phyloP scores from a whole-genome alignment of 2,113 vertebrate species.

The Chlorodrepanis virens region DNA sequence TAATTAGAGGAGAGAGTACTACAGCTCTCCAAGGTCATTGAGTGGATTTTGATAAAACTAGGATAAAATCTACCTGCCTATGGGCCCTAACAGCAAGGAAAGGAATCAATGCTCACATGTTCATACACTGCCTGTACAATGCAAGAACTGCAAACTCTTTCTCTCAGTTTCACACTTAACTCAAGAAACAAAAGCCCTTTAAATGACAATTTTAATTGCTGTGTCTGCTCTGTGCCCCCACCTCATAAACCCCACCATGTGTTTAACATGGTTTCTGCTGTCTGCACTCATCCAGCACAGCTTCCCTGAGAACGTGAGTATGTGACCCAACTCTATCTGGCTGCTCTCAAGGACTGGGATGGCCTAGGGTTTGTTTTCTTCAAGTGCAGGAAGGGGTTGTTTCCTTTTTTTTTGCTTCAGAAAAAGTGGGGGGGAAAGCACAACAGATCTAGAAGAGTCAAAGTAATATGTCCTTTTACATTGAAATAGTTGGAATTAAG shows the following conservation, averaged over 20 bases:
- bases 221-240: neutral
- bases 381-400: neutral
- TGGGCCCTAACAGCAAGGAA: neutral
- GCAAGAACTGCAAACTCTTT: neutral
- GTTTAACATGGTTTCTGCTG: neutral
- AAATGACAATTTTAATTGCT: neutral
- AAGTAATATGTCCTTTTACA: neutral
- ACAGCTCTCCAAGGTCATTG: constrained; percentile 7
- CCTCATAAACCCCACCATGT: neutral
- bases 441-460: neutral
- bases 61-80: constrained; percentile 10
- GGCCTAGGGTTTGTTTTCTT: neutral
- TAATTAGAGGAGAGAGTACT: constrained; percentile 50
- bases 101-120: neutral
- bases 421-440: neutral
- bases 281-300: neutral
- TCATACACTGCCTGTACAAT: neutral
- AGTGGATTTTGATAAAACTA: constrained; percentile 16
- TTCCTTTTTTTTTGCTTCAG: neutral
- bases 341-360: neutral
- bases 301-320: neutral
- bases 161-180: neutral
- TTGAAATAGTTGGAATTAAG: neutral
- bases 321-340: neutral
- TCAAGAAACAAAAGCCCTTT: neutral